Evolutionary conservation across 2,113 vertebrate species (phyloP).

Genomic region (Halichoerus grypus): DNA sequence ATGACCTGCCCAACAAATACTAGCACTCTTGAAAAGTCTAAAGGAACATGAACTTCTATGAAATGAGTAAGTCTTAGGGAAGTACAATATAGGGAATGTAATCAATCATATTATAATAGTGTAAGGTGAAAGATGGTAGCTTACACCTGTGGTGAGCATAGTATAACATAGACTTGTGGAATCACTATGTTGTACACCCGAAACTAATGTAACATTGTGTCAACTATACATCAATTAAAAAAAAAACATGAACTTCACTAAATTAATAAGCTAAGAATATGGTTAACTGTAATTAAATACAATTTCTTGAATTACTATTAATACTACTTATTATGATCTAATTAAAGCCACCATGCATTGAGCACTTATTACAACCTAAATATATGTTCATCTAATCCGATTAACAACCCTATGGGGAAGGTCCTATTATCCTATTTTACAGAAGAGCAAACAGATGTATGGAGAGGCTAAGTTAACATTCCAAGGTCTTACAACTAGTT

Average conservation of each 20-base stretch:
- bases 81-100: background rate
- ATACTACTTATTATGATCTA: background rate
- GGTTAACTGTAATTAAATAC: background rate
- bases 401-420: background rate
- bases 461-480: background rate
- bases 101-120: background rate
- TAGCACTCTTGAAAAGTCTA: background rate
- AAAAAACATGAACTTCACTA: background rate
- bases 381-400: background rate
- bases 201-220: background rate
- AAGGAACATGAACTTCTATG: background rate
- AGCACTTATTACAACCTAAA: background rate
- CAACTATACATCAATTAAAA: background rate
- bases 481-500: background rate
- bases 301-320: slow-evolving; percentile 39
- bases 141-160: background rate
- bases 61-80: background rate
- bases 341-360: background rate
- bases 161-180: background rate
- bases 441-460: background rate
- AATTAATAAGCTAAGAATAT: slow-evolving; percentile 38
- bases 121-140: background rate
- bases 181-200: background rate
- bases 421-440: background rate
- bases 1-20: slow-evolving; percentile 24